These are phyloP conservation scores for Machimus atricapillus DNA, from an alignment of 2,888 invertebrate genomes.

Conservation along the genomic window DNA sequence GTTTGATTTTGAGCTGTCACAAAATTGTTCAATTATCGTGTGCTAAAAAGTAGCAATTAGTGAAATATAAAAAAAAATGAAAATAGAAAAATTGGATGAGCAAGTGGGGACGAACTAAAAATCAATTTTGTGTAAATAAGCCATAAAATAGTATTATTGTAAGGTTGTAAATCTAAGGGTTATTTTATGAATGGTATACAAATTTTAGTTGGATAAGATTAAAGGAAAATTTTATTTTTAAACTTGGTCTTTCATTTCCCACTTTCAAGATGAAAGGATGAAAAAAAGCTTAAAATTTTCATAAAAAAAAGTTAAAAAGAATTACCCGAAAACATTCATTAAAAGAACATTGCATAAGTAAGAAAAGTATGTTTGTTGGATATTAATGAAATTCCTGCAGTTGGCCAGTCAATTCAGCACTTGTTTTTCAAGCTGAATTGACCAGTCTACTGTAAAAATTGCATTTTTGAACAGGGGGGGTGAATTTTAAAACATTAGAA, in stretches of 20 bases:
- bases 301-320: no score
- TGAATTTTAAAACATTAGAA: no score
- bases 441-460: background rate
- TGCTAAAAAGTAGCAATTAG: slow-evolving; percentile 13
- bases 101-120: background rate
- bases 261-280: no score
- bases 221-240: slow-evolving; percentile 32
- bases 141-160: slow-evolving; percentile 32
- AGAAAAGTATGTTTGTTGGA: no score
- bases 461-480: background rate
- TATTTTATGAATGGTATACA: slow-evolving; percentile 20
- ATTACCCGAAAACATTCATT: no score
- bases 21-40: slow-evolving; percentile 10
- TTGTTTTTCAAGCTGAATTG: background rate
- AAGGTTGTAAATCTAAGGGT: slow-evolving; percentile 29
- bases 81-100: background rate
- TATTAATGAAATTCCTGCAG: background rate
- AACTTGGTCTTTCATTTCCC: background rate
- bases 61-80: background rate
- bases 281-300: no score
- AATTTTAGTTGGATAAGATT: slow-evolving; percentile 22
- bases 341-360: no score
- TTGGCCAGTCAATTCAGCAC: background rate
- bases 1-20: background rate
- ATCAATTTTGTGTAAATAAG: slow-evolving; percentile 29